Base-by-base conservation (phyloP, 1,140 invertebrate species). In the Drosophila grimshawi region DNA sequence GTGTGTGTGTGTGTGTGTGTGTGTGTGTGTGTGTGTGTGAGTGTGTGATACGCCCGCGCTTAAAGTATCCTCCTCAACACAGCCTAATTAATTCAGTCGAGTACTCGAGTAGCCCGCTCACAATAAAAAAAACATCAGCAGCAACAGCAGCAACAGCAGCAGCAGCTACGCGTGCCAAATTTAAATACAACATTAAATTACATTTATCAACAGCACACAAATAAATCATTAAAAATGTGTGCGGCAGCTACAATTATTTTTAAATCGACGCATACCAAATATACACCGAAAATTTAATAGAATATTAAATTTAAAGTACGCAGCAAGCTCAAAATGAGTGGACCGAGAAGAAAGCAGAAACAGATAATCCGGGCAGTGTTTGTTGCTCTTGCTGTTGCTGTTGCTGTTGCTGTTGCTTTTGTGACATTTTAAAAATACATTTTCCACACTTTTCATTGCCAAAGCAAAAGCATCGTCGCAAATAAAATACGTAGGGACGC, bases 71-170 rank as follows among this genome's bases (percentile, higher is more conserved):
- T 73, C 64, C 64, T 86, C 72, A 63, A 80, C 75, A 67, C 74
- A 86, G 88, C 80, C 88, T 88, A 90, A 90, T 90, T 90, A 90
- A 91, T 90, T 90, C 82, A 90, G 66, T 56, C 57, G 45, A 51
- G 62, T 64, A 5, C 39, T 64, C 37, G 51, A 30, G n/a, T 46
- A 59, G 52, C 55, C 69, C 53, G 61, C 52, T 57, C 61, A 5
- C n/a, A 5, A 6, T n/a, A 3, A 19, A 19, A 19, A 19, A 19
- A 19, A 19, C 19, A 19, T 19, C 19, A 19, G 19, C 19, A 19
- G 19, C 19, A 19, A 1, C 19, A 19, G 19, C 19, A 19, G 19
- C 19, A 19, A 1, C 19, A 19, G 1, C 19, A 19, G 19, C 33
- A 3, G 6, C 41, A 33, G 30, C 35, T n/a, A 39, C 39, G 46